A percentile compares a stretch with the other conserved stretches of the same genome.
Evolutionary conservation across 2,888 invertebrate genomes (phyloP).

Genomic region (Drosophila buzzatii): DNA sequence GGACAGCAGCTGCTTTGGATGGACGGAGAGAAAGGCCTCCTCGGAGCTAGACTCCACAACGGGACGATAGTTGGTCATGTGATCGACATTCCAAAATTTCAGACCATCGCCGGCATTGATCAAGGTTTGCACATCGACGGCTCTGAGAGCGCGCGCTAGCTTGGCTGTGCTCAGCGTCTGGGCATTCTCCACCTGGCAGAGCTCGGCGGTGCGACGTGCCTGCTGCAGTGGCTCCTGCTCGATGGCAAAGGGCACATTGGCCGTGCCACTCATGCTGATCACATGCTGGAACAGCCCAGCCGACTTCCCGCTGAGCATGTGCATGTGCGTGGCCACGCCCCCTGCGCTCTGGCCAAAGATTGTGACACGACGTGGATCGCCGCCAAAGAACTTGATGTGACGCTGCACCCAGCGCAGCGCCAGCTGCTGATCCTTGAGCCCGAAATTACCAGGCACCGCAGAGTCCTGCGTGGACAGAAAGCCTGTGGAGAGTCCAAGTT

Average conservation of each 20-base stretch:
- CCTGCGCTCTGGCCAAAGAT: conserved; percentile 86
- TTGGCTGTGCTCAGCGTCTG: conserved; percentile 71
- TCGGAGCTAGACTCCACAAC: conserved; percentile 84
- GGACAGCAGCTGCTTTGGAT: conserved; percentile 84
- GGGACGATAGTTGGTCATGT: conserved; percentile 85
- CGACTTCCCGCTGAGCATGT: conserved; percentile 85
- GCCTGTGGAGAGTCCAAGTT: conserved; percentile 65
- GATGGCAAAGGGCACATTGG: conserved; percentile 84
- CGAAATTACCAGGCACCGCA: conserved; percentile 86
- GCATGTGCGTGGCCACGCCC: conserved; percentile 85
- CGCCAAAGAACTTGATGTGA: conserved; percentile 85
- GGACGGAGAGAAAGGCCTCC: conserved; percentile 85
- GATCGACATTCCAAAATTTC: conserved; percentile 86
- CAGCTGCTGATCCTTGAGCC: conserved; percentile 86
- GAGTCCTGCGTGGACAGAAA: conserved; percentile 86
- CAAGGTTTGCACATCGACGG: conserved; percentile 83
- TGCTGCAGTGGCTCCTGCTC: conserved; percentile 74
- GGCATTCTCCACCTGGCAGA: conserved; percentile 84
- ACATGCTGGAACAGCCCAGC: conserved; percentile 85
- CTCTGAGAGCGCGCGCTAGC: conserved; percentile 85
- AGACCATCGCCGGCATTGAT: conserved; percentile 85
- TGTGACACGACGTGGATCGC: conserved; percentile 85
- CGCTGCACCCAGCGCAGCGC: conserved; percentile 86
- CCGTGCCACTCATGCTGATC: conserved; percentile 86
- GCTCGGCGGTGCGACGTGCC: conserved; percentile 83